Evolutionary conservation across 2,888 invertebrate genomes (phyloP), one percentile per base, ranked within the genome.

Genomic region (Tachina fera): DNA sequence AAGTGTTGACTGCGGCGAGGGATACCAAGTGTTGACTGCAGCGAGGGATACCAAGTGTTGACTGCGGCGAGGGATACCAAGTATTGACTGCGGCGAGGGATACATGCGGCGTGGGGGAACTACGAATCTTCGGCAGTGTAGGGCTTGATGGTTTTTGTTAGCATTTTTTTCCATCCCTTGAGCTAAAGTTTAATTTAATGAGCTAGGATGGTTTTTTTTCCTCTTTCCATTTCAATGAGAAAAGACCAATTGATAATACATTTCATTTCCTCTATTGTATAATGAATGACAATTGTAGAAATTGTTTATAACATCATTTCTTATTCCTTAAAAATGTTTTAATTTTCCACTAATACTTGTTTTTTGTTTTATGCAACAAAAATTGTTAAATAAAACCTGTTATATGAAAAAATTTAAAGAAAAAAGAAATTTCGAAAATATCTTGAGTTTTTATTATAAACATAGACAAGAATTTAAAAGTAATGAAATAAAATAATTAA

Each of bases 1-100:
- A 86, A 87, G 86, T 39, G 1, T 83, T 76, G 89, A 89, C 88
- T 16, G 89, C 90, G 14, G 90, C 90, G 91, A 13, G 90, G 90
- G 90, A 90, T 75, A n/a, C 63, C 65, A 87, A 77, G 78, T 39
- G 82, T 61, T 79, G 85, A 87, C 89, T 8, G 89, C 89, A 31
- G 88, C 89, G 90, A 11, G 88, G 90, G 89, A 89, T 10, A 47
- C 84, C 65, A 86, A 79, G 82, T 13, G 3, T 47, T 78, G 89
- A 89, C 89, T 9, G 89, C 89, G 49, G 89, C 89, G 89, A 10
- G 87, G 89, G 89, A 88, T 16, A 41, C 75, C 67, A 84, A 75
- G 81, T 9, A 0, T 71, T 78, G 85, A 87, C 83, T n/a, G 82
- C 87, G 22, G 81, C 87, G 84, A 22, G 87, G 86, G 85, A 87